Evolutionary conservation across 1,140 invertebrate genomes (phyloP), one percentile per base, ranked within the genome.

Genomic region (Drosophila navojoa): DNA sequence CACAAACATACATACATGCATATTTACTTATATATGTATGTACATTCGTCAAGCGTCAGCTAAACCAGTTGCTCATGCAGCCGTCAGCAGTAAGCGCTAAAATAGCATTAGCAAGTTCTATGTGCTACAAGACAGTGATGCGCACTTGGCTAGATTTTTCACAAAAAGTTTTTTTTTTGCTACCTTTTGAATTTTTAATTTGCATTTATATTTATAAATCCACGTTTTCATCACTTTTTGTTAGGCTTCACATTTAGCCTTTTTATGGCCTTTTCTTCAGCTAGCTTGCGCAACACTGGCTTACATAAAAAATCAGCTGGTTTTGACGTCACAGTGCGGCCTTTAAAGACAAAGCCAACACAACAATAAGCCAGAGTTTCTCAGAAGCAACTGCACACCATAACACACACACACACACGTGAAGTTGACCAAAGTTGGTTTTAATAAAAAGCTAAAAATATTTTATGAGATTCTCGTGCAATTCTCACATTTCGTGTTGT

Each of bases 401-500:
- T 29, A n/a, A n/a, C 15, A 53, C 22, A n/a, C 49, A 44, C 15
- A 19, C 19, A 22, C 35, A 45, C 16, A 54, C n/a, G n/a, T 16
- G 44, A 9, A 13, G 25, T 47, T 53, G 58, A 61, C 38, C 60
- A 22, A 42, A 25, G 49, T 62, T 27, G 19, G 16, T 38, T 54
- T 73, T 64, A 77, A 75, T 75, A 76, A 87, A 74, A 86, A 76
- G 55, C 29, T 49, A 75, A 11, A 38, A 38, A 13, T 62, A 68
- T 74, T 76, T 81, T 71, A 62, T 72, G 54, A 29, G 42, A 74
- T 61, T 82, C 59, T 66, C 73, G 64, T 84, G 66, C 73, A 77
- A 73, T 87, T 82, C 84, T 87, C 82, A 82, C 79, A 86, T 82
- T 86, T 87, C 79, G 84, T 86, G 82, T 64, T 47, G 80, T 53